phyloP scores from a whole-genome alignment of 1,140 invertebrate species.

The Pteromalus puparum region DNA sequence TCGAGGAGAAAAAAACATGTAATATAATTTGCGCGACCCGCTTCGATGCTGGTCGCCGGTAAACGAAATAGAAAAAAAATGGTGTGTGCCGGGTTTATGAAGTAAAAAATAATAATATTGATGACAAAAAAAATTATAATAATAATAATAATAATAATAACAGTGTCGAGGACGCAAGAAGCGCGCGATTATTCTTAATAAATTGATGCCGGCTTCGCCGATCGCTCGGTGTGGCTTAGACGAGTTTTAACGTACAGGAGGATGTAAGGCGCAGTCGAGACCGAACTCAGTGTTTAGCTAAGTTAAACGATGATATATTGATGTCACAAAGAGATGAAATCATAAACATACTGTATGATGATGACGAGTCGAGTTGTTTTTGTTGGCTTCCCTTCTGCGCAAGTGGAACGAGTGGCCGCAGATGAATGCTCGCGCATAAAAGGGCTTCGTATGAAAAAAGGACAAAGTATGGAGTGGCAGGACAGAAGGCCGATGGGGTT shows the following conservation, averaged over 20 bases:
- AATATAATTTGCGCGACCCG: constrained; percentile 36
- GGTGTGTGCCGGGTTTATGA: constrained; percentile 23
- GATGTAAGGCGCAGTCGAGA: not conserved
- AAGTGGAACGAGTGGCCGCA: not conserved
- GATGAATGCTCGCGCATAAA: not conserved
- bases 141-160: not conserved
- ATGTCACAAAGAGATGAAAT: constrained; percentile 41
- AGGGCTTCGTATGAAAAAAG: constrained; percentile 5
- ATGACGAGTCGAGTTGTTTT: not conserved
- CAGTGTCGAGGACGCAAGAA: constrained; percentile 4
- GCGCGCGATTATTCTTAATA: constrained; percentile 38
- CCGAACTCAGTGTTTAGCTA: constrained; percentile 21
- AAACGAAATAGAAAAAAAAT: constrained; percentile 33
- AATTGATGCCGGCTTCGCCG: constrained; percentile 15
- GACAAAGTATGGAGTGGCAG: not conserved
- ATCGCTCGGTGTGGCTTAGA: constrained; percentile 18
- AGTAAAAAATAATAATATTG: not conserved
- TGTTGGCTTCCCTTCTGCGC: constrained; percentile 6
- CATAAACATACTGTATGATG: constrained; percentile 9
- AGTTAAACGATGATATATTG: constrained; percentile 25
- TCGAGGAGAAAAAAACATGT: constrained; percentile 32
- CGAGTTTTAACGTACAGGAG: constrained; percentile 9
- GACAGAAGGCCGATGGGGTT: constrained; percentile 36
- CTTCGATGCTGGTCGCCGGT: not conserved
- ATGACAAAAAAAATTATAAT: not conserved